Conservation (phyloP, 23 tunicate genomes). For the Pegea sp. region DNA sequence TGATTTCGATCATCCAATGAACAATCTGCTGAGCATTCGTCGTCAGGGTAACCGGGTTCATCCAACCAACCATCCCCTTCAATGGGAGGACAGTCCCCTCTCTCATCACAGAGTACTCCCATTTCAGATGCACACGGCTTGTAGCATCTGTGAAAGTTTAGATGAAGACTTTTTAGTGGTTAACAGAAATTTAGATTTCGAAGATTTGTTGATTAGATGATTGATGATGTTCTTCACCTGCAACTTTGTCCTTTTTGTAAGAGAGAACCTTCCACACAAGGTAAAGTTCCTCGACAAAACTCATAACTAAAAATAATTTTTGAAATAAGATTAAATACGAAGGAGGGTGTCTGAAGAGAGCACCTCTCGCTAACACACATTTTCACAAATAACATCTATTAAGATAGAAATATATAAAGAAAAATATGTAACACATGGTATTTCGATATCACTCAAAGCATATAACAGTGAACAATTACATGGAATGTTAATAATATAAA, state of each 20-base stretch:
- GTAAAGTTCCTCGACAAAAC: conserved; percentile 36
- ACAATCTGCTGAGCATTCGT: conserved; percentile 42
- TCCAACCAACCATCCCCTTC: conserved; percentile 5
- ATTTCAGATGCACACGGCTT: conserved; percentile 2
- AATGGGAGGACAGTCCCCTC: conserved; percentile 41
- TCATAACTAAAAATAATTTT: conserved; percentile 24
- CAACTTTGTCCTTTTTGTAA: conserved; percentile 7
- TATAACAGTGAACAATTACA: no score
- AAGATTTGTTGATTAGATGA: no score
- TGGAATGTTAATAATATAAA: no score
- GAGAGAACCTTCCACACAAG: conserved; percentile 14
- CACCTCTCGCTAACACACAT: no score
- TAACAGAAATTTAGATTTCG: conserved; percentile 1
- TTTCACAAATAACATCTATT: no score
- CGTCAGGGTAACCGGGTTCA: conserved; percentile 32
- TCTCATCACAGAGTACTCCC: conserved; percentile 40
- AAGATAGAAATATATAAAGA: neutral
- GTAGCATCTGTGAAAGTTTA: conserved; percentile 9
- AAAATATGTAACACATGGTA: no score
- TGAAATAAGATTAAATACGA: no score
- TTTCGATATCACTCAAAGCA: no score
- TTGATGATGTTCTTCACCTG: no score
- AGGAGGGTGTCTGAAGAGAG: no score
- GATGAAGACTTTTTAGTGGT: neutral
- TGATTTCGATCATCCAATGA: neutral